A percentile compares a stretch with the other conserved stretches of the same genome.
Evolutionary conservation across 2,113 vertebrate species (phyloP).

Genomic region (Fulmarus glacialis): DNA sequence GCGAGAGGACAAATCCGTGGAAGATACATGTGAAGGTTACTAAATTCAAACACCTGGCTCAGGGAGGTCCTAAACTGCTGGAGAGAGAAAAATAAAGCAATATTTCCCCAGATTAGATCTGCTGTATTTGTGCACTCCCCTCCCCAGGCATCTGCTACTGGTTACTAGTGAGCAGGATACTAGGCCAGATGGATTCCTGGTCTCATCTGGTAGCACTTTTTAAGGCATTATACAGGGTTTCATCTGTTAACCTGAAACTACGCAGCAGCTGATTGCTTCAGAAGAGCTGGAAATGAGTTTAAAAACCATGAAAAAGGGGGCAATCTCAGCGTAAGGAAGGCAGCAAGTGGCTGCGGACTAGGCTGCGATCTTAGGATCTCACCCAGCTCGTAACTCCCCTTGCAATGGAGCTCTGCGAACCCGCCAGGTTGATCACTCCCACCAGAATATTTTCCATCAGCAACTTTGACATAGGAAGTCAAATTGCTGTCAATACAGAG

Average conservation of each 20-base stretch:
- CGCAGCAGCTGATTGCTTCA: not conserved
- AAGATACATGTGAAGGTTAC: not conserved
- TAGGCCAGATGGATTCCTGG: not conserved
- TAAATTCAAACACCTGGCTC: not conserved
- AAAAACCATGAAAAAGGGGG: not conserved
- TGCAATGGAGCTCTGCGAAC: rapidly evolving
- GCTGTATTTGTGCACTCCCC: not conserved
- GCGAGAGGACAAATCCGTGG: rapidly evolving
- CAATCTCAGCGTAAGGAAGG: not conserved
- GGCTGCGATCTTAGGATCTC: not conserved
- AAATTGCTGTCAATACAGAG: not conserved
- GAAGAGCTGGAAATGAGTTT: not conserved
- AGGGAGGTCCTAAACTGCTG: not conserved
- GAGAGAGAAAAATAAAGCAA: not conserved
- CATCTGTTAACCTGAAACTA: conserved; percentile 9
- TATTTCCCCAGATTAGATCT: not conserved
- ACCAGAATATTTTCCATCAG: not conserved
- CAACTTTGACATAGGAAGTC: rapidly evolving
- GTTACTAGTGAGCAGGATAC: not conserved
- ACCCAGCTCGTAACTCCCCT: not conserved
- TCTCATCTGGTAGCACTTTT: conserved; percentile 27
- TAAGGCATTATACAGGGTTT: conserved; percentile 5
- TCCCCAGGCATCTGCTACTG: not conserved
- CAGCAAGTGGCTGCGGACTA: not conserved
- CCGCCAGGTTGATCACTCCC: not conserved